Conservation (phyloP, 2,888 invertebrate genomes). For the Drosophila borborema region DNA sequence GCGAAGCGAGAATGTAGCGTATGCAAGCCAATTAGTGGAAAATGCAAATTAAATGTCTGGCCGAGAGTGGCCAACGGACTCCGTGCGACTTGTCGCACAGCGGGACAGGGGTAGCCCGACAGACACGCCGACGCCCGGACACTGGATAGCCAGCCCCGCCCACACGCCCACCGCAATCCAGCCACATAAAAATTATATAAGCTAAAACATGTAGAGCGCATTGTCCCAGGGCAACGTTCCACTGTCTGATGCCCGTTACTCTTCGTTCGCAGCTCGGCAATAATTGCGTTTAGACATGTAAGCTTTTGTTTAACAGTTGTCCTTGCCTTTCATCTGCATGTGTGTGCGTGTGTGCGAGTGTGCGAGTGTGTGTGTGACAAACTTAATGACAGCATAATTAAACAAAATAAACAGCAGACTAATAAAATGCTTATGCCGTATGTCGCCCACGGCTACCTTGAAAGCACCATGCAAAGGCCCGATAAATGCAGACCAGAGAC, state of each 20-base stretch:
- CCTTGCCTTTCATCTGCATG: conserved; percentile 20
- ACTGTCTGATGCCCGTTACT: conserved; percentile 32
- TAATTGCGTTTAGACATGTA: conserved; percentile 78
- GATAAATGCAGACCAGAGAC: conserved; percentile 58
- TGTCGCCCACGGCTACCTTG: conserved; percentile 51
- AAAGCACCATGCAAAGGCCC: conserved; percentile 39
- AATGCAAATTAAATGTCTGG: conserved; percentile 79
- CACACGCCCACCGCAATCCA: conserved; percentile 15
- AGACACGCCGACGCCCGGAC: conserved; percentile 1
- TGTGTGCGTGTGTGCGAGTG: conserved; percentile 27
- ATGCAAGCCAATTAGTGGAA: conserved; percentile 78
- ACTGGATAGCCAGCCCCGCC: background rate
- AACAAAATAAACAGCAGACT: conserved; percentile 75
- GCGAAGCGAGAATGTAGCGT: conserved; percentile 67
- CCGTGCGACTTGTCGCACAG: conserved; percentile 21
- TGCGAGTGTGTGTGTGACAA: conserved; percentile 48
- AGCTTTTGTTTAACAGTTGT: conserved; percentile 63
- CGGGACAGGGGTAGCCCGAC: conserved; percentile 19
- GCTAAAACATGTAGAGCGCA: background rate
- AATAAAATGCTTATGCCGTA: conserved; percentile 69
- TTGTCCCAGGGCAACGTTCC: conserved; percentile 29
- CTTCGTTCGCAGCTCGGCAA: conserved; percentile 54
- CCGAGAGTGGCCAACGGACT: conserved; percentile 49
- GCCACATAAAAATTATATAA: conserved; percentile 29
- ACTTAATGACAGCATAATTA: conserved; percentile 79